Percentiles rank a stretch among this genome's conserved stretches.
Evolutionary conservation across 2,888 invertebrate species (phyloP).

Genomic region (Adelognathus sp.): DNA sequence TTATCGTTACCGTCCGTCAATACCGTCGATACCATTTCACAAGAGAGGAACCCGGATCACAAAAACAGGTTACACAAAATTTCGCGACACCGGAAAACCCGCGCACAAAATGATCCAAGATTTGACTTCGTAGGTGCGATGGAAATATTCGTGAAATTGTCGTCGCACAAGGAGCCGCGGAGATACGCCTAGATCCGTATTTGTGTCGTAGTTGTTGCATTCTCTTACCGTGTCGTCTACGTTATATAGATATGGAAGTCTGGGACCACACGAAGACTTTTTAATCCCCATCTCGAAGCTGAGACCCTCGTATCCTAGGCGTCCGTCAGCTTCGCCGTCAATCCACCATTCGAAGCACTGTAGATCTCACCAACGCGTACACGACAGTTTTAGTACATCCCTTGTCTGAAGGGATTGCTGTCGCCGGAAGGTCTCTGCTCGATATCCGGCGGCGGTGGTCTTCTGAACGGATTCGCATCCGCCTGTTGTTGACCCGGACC

Average conservation of each 20-base stretch:
- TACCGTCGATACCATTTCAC: conserved; percentile 29
- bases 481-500: conserved; percentile 59
- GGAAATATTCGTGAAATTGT: conserved; percentile 23
- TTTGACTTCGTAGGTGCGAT: background rate
- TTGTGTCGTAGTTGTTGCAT: no score
- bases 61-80: conserved; percentile 31
- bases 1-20: background rate
- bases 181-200: conserved; percentile 49
- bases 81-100: conserved; percentile 11
- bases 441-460: conserved; percentile 81
- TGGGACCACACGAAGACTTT: conserved; percentile 76
- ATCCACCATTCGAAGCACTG: conserved; percentile 33
- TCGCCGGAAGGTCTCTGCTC: conserved; percentile 82
- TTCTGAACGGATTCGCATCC: conserved; percentile 81
- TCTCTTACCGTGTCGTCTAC: no score
- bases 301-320: conserved; percentile 48
- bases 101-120: conserved; percentile 20
- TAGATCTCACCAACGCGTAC: conserved; percentile 25
- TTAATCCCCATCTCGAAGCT: conserved; percentile 65
- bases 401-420: conserved; percentile 92
- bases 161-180: conserved; percentile 5
- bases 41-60: conserved; percentile 33
- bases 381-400: conserved; percentile 83
- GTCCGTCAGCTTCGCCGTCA: conserved; percentile 50
- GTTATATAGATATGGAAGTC: conserved; percentile 76